Conservation (phyloP, 2,888 invertebrate genomes). For the Copidosoma aretas region DNA sequence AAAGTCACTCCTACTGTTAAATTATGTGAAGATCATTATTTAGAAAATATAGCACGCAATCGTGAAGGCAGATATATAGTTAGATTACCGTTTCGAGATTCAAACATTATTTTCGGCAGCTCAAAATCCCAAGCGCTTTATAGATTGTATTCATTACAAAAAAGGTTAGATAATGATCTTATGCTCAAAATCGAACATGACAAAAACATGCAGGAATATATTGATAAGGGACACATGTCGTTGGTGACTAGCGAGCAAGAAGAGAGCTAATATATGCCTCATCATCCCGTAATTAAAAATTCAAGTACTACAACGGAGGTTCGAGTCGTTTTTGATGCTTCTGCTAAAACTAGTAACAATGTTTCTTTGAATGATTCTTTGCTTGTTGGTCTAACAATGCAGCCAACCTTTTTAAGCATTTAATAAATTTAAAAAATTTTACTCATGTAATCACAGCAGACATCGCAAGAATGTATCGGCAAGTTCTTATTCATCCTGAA, state of each 20-base stretch:
- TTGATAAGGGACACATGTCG: slow-evolving; percentile 33
- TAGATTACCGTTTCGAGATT: slow-evolving; percentile 34
- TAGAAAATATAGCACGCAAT: slow-evolving; percentile 21
- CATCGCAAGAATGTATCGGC: slow-evolving; percentile 48
- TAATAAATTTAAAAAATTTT: slow-evolving; percentile 46
- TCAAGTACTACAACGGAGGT: slow-evolving; percentile 41
- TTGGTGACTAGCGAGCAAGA: neutral
- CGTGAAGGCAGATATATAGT: slow-evolving; percentile 39
- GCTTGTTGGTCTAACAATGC: slow-evolving; percentile 46
- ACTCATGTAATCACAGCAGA: too few species aligned
- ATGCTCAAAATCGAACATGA: slow-evolving; percentile 22
- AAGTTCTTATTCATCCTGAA: neutral
- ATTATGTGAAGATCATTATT: slow-evolving; percentile 37
- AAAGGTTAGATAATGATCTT: slow-evolving; percentile 18
- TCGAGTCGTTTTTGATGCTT: slow-evolving; percentile 38
- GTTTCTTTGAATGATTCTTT: slow-evolving; percentile 47
- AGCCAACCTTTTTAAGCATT: slow-evolving; percentile 37
- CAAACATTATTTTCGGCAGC: slow-evolving; percentile 18
- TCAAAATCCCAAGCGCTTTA: slow-evolving; percentile 33
- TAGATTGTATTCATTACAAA: slow-evolving; percentile 29
- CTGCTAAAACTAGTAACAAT: slow-evolving; percentile 33
- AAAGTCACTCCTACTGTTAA: too few species aligned
- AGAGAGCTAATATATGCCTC: slow-evolving; percentile 26
- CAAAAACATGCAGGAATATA: slow-evolving; percentile 32
- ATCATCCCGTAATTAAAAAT: slow-evolving; percentile 24